Percentiles rank a stretch among this genome's conserved stretches.
These are phyloP conservation scores for Montipora foliosa DNA, from an alignment of 64 coral and sea anemone genomes.

Conservation along the genomic window DNA sequence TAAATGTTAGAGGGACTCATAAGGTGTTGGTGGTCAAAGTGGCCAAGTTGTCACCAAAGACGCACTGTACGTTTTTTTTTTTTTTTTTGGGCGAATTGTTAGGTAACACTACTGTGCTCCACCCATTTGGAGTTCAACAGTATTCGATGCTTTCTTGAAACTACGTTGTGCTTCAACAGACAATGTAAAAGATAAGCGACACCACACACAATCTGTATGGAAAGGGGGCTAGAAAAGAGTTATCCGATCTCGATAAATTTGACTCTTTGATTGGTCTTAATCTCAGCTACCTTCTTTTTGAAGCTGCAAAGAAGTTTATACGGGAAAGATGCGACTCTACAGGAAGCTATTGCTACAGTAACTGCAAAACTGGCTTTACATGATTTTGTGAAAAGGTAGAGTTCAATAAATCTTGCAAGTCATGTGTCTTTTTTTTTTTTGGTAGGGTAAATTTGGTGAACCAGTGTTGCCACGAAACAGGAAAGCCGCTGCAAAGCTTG, in stretches of 20 bases:
- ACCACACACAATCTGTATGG: slow-evolving; percentile 30
- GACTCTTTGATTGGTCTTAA: slow-evolving; percentile 50
- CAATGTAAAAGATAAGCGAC: not conserved
- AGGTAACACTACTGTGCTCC: slow-evolving; percentile 25
- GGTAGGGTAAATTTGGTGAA: slow-evolving; percentile 3
- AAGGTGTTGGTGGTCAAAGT: not conserved
- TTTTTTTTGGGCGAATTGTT: not conserved
- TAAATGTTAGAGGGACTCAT: no score
- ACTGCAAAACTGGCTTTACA: slow-evolving; percentile 23
- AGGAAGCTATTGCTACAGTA: slow-evolving; percentile 35
- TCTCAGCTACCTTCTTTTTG: slow-evolving; percentile 43
- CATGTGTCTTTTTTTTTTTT: slow-evolving; percentile 11
- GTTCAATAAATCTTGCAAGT: slow-evolving; percentile 27
- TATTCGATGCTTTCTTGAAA: not conserved
- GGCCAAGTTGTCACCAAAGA: slow-evolving; percentile 17
- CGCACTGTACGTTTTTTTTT: not conserved
- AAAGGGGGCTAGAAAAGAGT: slow-evolving; percentile 23
- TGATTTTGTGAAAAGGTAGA: slow-evolving; percentile 5
- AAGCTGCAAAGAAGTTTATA: slow-evolving; percentile 27
- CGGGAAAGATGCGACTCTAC: slow-evolving; percentile 23
- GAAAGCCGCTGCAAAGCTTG: slow-evolving; percentile 25
- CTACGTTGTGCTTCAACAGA: no score
- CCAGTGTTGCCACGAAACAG: slow-evolving; percentile 47
- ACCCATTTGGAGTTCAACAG: slow-evolving; percentile 4
- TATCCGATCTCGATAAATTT: slow-evolving; percentile 40